phyloP scores from a whole-genome alignment of 2,888 invertebrate genomes.

The Apotomis betuletana region DNA sequence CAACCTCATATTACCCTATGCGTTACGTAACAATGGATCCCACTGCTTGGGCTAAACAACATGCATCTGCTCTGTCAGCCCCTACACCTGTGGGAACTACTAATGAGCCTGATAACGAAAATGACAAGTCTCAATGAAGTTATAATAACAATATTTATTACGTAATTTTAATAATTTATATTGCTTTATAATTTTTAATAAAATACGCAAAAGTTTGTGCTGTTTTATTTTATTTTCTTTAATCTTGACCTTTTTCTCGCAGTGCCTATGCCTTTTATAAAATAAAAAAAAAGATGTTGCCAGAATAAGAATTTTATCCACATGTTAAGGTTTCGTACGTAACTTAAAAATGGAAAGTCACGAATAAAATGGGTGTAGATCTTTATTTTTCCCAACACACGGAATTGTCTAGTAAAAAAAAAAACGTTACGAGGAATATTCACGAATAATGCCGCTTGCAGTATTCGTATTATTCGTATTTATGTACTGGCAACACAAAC shows the following conservation, averaged over 20 bases:
- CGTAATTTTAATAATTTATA: conserved; percentile 37
- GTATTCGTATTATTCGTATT: not conserved
- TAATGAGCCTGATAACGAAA: conserved; percentile 24
- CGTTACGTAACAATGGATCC: conserved; percentile 75
- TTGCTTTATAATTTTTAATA: conserved; percentile 35
- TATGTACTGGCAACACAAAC: conserved; percentile 6
- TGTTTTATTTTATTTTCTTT: not conserved
- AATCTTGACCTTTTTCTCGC: too few relatives aligned
- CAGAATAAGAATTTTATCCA: not conserved
- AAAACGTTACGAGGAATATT: too few relatives aligned
- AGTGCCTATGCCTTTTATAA: not conserved
- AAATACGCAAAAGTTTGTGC: conserved; percentile 12
- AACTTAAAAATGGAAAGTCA: too few relatives aligned
- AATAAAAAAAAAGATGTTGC: conserved; percentile 2
- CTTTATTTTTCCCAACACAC: too few relatives aligned
- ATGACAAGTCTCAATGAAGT: conserved; percentile 13
- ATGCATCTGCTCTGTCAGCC: conserved; percentile 49
- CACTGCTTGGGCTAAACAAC: conserved; percentile 61
- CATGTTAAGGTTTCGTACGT: not conserved
- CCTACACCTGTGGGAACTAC: conserved; percentile 49
- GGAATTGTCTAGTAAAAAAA: too few relatives aligned
- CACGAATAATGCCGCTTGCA: too few relatives aligned
- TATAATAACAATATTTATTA: conserved; percentile 27
- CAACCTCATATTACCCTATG: conserved; percentile 66
- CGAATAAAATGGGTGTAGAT: too few relatives aligned